Conservation (phyloP, 1,140 invertebrate species). For the Ganaspis sp. region DNA sequence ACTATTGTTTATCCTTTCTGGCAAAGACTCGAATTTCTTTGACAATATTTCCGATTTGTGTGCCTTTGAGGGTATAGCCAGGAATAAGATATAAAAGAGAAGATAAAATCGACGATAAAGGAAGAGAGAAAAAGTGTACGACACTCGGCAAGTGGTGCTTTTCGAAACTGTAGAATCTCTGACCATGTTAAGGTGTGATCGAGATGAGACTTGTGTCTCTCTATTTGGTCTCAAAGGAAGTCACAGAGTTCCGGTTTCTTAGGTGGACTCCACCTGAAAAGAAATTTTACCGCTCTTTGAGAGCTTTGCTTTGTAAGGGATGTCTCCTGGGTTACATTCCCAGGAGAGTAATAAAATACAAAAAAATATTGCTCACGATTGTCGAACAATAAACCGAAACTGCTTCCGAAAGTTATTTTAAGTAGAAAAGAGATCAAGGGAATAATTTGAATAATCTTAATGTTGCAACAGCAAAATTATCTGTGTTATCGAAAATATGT, state of each 20-base stretch:
- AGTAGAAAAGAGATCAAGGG: too few relatives aligned
- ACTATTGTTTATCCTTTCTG: neutral
- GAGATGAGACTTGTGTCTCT: conserved; percentile 10
- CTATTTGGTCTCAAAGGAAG: neutral
- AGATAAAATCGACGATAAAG: neutral
- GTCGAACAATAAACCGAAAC: neutral
- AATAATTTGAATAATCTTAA: too few relatives aligned
- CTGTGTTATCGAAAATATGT: too few relatives aligned
- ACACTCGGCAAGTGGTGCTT: neutral
- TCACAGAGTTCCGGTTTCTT: neutral
- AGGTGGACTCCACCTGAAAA: neutral
- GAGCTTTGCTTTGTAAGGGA: neutral
- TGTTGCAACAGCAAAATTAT: too few relatives aligned
- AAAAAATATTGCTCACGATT: too few relatives aligned
- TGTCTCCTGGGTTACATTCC: neutral
- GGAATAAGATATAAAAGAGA: neutral
- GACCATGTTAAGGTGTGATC: conserved; percentile 11
- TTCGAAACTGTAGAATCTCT: neutral
- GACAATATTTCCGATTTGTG: neutral
- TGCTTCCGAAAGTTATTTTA: too few relatives aligned
- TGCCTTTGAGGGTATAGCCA: neutral
- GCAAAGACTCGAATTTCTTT: neutral
- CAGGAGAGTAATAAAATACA: neutral
- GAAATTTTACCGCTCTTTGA: neutral
- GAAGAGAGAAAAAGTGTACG: neutral